Conservation (phyloP, 2,797 vertebrate genomes). For the Babyrousa celebensis region DNA sequence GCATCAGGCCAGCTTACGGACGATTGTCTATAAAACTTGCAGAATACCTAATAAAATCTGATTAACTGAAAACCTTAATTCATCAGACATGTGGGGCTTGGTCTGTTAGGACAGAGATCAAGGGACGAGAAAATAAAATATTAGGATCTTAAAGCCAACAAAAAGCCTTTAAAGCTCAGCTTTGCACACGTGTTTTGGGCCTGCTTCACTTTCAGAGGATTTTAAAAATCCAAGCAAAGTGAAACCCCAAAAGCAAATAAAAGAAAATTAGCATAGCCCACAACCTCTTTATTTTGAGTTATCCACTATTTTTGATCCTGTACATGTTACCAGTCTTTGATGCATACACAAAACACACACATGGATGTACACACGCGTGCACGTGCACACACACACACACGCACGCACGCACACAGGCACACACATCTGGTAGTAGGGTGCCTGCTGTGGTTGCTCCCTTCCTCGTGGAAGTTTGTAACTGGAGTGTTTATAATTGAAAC, state of each 20-base stretch:
- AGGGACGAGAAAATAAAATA: constrained; percentile 57
- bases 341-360: neutral
- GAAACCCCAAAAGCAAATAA: neutral
- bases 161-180: neutral
- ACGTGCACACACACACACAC: too few species aligned
- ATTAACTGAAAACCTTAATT: constrained; percentile 12
- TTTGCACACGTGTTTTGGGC: neutral
- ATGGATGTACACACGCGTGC: too few species aligned
- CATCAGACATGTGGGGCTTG: neutral
- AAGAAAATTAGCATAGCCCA: neutral
- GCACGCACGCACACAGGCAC: accelerated
- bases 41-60: constrained; percentile 18
- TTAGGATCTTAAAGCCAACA: neutral
- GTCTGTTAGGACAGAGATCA: constrained; percentile 9
- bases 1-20: neutral
- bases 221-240: constrained; percentile 31
- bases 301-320: neutral
- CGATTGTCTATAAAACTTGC: neutral
- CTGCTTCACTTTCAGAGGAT: neutral
- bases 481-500: constrained; percentile 6
- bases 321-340: neutral
- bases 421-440: neutral
- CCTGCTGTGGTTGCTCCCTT: too few species aligned
- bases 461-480: neutral
- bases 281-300: neutral